Evolutionary conservation across 2,113 vertebrate genomes (phyloP), one percentile per base, ranked within the genome.

Genomic region (Neotragus moschatus): DNA sequence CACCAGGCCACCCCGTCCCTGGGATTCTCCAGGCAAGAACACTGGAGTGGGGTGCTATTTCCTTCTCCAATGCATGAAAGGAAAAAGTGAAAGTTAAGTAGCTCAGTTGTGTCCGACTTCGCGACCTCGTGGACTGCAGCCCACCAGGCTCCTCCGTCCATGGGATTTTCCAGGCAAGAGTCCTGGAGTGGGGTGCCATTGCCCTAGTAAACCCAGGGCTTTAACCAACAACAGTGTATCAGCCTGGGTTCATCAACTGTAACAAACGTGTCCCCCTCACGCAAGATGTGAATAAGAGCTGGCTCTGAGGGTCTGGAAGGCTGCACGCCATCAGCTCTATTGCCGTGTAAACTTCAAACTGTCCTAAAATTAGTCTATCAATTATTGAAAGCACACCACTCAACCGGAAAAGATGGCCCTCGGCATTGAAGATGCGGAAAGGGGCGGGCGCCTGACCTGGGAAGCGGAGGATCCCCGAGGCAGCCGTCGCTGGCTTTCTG

Each of bases 221-320:
- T 45, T 3, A 6, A 45, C 36, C 49, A 5, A 16, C 47, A 43
- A 17, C 15, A 16, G 1, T 14, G 43, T 25, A 25, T 15, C 14
- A 3, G 45, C 15, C 11, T 11, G 13, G 0, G 5, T 5, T 11
- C 14, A 1, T 0, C 23, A 0, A 0, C 23, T 3, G n/a, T 36
- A 43, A 56, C 45, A 43, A 15, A n/a, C 0, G 9, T 26, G 36
- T 58, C 53, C 49, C 53, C 8, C 5, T 21, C 1, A 15, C 0
- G 1, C 7, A 7, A 26, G 43, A 51, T 3, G 33, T 19, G 28
- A 13, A 14, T 11, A 15, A 1, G 0, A 49, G 94, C 7, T 1
- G 6, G 19, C 2, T 0, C 7, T 3, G 12, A 39, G 11, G 10
- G 8, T 1, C 1, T 30, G 30, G 23, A 47, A 39, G 9, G 10